Percentiles rank a stretch among this genome's conserved stretches.
phyloP scores from a whole-genome alignment of 2,797 vertebrate species.

The Pyrrhura leucotis region DNA sequence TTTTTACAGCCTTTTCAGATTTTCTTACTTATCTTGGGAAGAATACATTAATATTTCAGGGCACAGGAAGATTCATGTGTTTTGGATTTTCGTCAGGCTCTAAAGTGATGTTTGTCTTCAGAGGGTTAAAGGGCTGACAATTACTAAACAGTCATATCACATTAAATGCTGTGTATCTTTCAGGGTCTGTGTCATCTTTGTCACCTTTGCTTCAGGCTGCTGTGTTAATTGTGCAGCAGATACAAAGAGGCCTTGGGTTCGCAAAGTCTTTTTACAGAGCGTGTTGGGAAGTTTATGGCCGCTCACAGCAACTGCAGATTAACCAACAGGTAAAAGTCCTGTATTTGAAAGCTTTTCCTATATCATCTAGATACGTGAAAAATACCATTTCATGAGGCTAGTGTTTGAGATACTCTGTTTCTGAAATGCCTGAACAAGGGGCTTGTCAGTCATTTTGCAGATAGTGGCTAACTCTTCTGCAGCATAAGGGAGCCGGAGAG shows the following conservation, averaged over 20 bases:
- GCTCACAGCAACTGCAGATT: conserved; percentile 83
- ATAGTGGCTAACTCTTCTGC: neutral
- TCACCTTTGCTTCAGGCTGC: conserved; percentile 88
- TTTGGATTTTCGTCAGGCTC: neutral
- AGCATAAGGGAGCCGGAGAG: neutral
- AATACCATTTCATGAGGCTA: neutral
- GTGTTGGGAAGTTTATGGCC: conserved; percentile 87
- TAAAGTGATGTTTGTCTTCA: neutral
- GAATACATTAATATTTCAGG: neutral
- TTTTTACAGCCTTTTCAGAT: neutral
- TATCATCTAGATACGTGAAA: neutral
- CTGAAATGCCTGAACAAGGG: neutral
- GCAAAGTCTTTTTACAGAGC: conserved; percentile 87
- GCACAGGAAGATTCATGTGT: neutral
- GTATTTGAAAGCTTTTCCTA: neutral
- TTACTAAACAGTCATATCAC: neutral
- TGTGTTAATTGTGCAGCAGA: conserved; percentile 84
- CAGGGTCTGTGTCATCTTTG: conserved; percentile 87
- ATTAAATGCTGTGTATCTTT: neutral
- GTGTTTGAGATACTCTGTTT: neutral
- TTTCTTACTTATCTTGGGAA: neutral
- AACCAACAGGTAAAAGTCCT: conserved; percentile 84
- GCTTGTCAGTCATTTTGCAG: neutral
- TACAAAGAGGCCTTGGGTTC: conserved; percentile 88
- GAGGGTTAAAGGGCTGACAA: neutral